Evolutionary conservation across 2,797 vertebrate genomes (phyloP).

Genomic region (Clarias pachynema): DNA sequence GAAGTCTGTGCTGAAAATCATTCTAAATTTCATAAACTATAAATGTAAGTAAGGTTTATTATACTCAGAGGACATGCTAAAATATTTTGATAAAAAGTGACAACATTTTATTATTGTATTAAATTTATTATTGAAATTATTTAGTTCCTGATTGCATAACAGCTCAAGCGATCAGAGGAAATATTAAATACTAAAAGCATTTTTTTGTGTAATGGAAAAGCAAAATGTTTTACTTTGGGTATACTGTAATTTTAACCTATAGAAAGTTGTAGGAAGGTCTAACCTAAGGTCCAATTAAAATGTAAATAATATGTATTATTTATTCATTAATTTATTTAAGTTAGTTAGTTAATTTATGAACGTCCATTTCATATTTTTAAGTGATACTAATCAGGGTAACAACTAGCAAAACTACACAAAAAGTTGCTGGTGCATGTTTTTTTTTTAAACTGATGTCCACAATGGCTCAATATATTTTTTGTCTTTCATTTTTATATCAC

Average conservation of each 20-base stretch:
- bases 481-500: background rate
- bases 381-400: background rate
- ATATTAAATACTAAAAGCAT: conserved; percentile 17
- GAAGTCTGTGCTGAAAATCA: background rate
- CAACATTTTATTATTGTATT: too few relatives aligned
- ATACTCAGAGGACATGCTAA: conserved; percentile 72
- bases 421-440: too few relatives aligned
- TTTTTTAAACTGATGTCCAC: background rate
- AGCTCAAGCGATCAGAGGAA: conserved; percentile 28
- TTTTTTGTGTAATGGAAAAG: background rate
- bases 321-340: too few relatives aligned
- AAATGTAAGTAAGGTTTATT: conserved; percentile 71
- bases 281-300: background rate
- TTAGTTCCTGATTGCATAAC: conserved; percentile 64
- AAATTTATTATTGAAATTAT: conserved; percentile 55
- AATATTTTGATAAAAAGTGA: conserved; percentile 9
- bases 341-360: too few relatives aligned
- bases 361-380: background rate
- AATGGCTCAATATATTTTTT: background rate
- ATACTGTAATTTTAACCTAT: too few relatives aligned
- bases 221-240: too few relatives aligned
- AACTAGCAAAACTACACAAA: background rate
- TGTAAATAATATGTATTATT: too few relatives aligned
- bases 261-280: background rate
- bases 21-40: background rate